phyloP scores from a whole-genome alignment of 1,140 invertebrate species.

The Polyergus mexicanus region DNA sequence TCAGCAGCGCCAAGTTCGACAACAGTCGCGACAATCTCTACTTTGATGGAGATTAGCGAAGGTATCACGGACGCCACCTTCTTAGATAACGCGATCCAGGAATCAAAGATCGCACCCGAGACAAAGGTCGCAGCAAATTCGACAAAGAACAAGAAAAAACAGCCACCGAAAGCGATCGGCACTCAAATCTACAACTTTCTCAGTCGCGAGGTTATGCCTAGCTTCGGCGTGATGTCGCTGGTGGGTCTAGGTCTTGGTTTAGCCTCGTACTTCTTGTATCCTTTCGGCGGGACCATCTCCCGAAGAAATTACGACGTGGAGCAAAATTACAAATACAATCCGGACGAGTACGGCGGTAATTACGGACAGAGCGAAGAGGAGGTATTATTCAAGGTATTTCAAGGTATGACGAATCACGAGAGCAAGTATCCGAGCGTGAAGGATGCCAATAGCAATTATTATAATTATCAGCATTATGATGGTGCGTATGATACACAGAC shows the following conservation, averaged over 20 bases:
- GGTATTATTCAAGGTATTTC: constrained; percentile 90
- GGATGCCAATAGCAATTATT: constrained; percentile 77
- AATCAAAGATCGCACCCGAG: constrained; percentile 84
- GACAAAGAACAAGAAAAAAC: constrained; percentile 83
- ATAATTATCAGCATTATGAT: constrained; percentile 78
- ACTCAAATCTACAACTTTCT: constrained; percentile 93
- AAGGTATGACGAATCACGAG: constrained; percentile 89
- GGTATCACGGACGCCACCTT: constrained; percentile 42
- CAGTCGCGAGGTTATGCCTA: constrained; percentile 92
- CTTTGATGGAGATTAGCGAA: constrained; percentile 41
- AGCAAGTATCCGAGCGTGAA: constrained; percentile 73
- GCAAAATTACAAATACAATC: constrained; percentile 88
- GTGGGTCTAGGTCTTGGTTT: constrained; percentile 91
- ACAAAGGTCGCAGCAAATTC: constrained; percentile 83
- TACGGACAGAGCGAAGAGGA: constrained; percentile 91
- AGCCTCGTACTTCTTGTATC: constrained; percentile 92
- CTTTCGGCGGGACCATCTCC: constrained; percentile 89
- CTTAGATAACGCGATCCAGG: constrained; percentile 77
- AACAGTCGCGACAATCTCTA: background rate
- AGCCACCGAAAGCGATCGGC: constrained; percentile 87
- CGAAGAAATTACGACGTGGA: constrained; percentile 90
- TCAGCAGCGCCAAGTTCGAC: constrained; percentile 60
- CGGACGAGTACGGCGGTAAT: constrained; percentile 89
- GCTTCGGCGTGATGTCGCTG: constrained; percentile 91
- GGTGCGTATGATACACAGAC: constrained; percentile 71